Evolutionary conservation across 2,797 vertebrate species (phyloP), one percentile per base, ranked within the genome.

Genomic region (Euthynnus affinis): DNA sequence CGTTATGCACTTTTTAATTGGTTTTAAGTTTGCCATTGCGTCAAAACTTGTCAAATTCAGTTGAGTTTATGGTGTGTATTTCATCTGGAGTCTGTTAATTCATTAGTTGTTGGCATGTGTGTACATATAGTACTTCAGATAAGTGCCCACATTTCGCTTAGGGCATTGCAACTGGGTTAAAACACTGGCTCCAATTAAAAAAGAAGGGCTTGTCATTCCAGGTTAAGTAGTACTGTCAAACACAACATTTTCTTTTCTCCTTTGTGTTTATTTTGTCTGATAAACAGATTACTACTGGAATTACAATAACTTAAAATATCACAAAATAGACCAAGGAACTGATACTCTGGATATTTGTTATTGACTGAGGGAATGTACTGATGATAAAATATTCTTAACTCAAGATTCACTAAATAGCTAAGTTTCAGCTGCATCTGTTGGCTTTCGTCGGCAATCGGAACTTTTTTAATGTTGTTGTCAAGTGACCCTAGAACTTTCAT

Each of bases 1-100:
- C 60, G 78, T 84, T 82, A 83, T 82, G 27, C 74, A 65, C 61
- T 70, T 83, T 87, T 90, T 82, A 90, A 88, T 91, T 90, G 81
- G 87, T 74, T 72, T 86, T 17, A 69, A 75, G 63, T 80, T 74
- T 70, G 42, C 65, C 6, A 49, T 17, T 51, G 20, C n/a, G 6
- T 81, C 70, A 64, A 67, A 78, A 70, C 59, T 70, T 78, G 72
- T 77, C 62, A 74, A 57, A 74, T 74, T 59, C 56, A 57, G 18
- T 70, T 22, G 22, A 5, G 27, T 83, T 73, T 76, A 15, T 67
- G 68, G 57, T 63, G 66, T 15, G 52, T 49, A 34, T 74, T 74
- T 83, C 42, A 62, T 74, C 42, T 66, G 18, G 37, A 68, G 75
- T 76, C 49, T 69, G 52, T 82, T 64, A 58, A 71, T 78, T 80